Conservation (phyloP, 1,140 invertebrate genomes). For the Euura saliciscinereae region DNA sequence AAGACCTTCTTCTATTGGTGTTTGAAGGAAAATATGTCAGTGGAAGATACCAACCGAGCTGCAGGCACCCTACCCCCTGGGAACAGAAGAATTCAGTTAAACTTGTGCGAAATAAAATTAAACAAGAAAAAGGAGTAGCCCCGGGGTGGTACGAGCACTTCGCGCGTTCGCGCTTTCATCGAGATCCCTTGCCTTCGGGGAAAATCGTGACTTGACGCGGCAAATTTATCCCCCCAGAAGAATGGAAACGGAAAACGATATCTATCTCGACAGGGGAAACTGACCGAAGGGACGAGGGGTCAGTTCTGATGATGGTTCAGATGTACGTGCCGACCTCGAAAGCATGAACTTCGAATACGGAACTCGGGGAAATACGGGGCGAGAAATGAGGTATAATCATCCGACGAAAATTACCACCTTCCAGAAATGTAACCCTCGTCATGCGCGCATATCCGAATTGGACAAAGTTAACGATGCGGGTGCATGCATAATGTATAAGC, state of each 20-base stretch:
- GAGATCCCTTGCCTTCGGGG: slow-evolving; percentile 1
- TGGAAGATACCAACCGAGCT: too few relatives aligned
- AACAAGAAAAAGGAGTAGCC: not conserved
- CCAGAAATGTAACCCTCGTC: too few relatives aligned
- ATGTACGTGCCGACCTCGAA: too few relatives aligned
- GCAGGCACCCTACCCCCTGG: too few relatives aligned
- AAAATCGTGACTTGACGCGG: not conserved
- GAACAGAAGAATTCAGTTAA: not conserved
- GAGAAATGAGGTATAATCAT: too few relatives aligned
- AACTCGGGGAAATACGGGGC: too few relatives aligned
- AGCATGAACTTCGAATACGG: too few relatives aligned
- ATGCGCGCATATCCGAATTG: too few relatives aligned
- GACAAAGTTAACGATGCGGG: too few relatives aligned
- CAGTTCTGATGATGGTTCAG: not conserved
- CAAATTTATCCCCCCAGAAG: not conserved
- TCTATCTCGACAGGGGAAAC: not conserved
- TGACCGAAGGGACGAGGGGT: not conserved
- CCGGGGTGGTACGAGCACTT: not conserved
- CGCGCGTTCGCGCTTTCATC: not conserved
- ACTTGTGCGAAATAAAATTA: not conserved
- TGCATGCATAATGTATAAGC: too few relatives aligned
- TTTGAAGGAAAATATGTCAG: too few relatives aligned
- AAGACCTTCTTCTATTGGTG: not conserved
- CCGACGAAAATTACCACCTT: too few relatives aligned
- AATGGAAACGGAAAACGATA: not conserved